A percentile compares a stretch with the other conserved stretches of the same genome.
Conservation (phyloP, 2,113 vertebrate species). For the Salvelinus alpinus region DNA sequence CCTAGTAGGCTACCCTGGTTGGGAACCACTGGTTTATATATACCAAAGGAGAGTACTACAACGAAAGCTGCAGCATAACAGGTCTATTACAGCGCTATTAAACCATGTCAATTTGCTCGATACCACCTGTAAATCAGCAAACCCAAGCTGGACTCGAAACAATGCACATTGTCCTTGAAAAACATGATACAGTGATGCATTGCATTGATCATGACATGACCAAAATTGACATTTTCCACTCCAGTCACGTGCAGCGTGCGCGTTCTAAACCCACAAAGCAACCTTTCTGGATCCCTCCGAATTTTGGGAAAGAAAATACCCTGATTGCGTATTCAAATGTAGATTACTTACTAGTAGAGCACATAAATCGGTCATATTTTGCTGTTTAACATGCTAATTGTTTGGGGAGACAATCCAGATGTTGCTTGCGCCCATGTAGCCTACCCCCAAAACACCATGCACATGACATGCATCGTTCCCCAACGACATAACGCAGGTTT, state of each 20-base stretch:
- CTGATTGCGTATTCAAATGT: neutral
- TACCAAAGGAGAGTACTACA: no score
- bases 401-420: neutral
- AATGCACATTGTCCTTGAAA: conserved; percentile 51
- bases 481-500: conserved; percentile 1
- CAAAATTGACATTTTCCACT: conserved; percentile 17
- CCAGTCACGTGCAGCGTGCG: neutral
- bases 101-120: neutral
- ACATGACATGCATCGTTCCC: conserved; percentile 15
- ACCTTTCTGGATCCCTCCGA: neutral
- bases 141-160: conserved; percentile 6
- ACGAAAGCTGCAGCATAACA: no score
- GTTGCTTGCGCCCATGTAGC: conserved; percentile 22
- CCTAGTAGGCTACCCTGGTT: no score
- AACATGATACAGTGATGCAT: neutral
- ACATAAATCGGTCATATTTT: no score
- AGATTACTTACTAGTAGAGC: no score
- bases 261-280: neutral
- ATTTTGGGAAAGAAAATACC: neutral
- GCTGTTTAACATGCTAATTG: no score
- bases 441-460: neutral
- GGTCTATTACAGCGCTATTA: no score
- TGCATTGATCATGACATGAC: no score
- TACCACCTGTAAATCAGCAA: conserved; percentile 58
- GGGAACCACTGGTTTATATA: no score